Percentiles rank a stretch among this genome's conserved stretches.
phyloP scores from a whole-genome alignment of 2,888 invertebrate genomes.

The Stenotaenia linearis region DNA sequence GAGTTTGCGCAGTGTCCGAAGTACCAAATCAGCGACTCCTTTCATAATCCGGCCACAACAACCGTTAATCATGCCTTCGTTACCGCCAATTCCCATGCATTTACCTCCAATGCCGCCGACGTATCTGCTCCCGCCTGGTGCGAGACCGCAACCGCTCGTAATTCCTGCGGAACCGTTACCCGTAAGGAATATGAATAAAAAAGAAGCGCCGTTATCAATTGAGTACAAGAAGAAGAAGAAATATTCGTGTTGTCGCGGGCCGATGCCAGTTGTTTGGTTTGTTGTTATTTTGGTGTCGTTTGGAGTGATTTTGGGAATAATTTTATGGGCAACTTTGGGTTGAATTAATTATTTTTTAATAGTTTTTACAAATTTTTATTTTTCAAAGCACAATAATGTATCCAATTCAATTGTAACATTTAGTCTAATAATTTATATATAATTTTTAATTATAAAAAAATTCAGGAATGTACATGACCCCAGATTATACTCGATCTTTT shows the following conservation, averaged over 20 bases:
- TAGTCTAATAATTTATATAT: too few species aligned
- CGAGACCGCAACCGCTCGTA: slow-evolving; percentile 39
- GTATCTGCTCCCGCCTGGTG: slow-evolving; percentile 38
- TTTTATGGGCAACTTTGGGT: slow-evolving; percentile 35
- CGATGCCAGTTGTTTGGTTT: slow-evolving; percentile 37
- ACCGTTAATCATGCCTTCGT: not conserved
- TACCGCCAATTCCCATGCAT: slow-evolving; percentile 32
- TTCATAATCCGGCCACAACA: not conserved
- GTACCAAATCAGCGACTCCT: not conserved
- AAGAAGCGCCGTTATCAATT: slow-evolving; percentile 33
- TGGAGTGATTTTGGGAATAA: slow-evolving; percentile 36
- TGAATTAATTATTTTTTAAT: not conserved
- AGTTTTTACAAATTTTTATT: too few species aligned
- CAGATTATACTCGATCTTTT: too few species aligned
- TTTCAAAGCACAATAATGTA: too few species aligned
- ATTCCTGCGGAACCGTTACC: slow-evolving; percentile 40
- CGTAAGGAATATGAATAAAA: slow-evolving; percentile 39
- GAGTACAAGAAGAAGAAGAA: slow-evolving; percentile 13
- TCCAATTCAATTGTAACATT: too few species aligned
- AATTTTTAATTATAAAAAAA: too few species aligned
- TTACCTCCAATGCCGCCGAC: slow-evolving; percentile 37
- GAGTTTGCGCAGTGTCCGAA: slow-evolving; percentile 32
- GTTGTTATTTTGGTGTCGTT: slow-evolving; percentile 36
- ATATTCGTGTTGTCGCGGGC: slow-evolving; percentile 35
- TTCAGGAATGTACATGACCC: too few species aligned